phyloP scores from a whole-genome alignment of 2,888 invertebrate species.

The Xestia sexstrigata region DNA sequence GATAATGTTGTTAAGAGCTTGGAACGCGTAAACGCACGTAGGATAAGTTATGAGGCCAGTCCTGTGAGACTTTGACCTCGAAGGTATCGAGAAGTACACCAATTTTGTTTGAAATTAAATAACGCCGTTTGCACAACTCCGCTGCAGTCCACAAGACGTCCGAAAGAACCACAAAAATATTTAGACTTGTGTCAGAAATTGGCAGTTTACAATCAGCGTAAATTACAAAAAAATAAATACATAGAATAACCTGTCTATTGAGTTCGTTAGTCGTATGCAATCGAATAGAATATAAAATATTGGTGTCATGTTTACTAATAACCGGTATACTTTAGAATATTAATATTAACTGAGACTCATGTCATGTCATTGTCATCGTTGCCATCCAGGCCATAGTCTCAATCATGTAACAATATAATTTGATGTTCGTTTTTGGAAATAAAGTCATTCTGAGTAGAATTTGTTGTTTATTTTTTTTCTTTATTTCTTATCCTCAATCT shows the following conservation, averaged over 20 bases:
- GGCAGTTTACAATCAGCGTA: background rate
- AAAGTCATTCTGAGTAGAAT: slow-evolving; percentile 49
- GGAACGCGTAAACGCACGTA: slow-evolving; percentile 57
- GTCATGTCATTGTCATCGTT: slow-evolving; percentile 4
- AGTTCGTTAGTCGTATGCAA: slow-evolving; percentile 8
- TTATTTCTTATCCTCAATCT: no score
- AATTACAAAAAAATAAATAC: background rate
- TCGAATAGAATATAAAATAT: slow-evolving; percentile 30
- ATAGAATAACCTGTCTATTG: slow-evolving; percentile 9
- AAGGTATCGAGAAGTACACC: slow-evolving; percentile 23
- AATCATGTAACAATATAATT: slow-evolving; percentile 47
- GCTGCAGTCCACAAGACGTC: background rate
- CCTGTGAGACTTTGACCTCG: slow-evolving; percentile 33
- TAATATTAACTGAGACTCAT: slow-evolving; percentile 26
- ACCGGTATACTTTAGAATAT: slow-evolving; percentile 23
- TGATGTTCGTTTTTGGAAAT: slow-evolving; percentile 53
- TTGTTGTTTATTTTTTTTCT: slow-evolving; percentile 20
- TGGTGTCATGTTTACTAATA: slow-evolving; percentile 39
- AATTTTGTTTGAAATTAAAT: background rate
- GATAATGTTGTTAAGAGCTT: slow-evolving; percentile 57
- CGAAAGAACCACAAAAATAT: background rate
- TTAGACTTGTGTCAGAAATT: background rate
- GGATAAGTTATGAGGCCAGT: slow-evolving; percentile 51
- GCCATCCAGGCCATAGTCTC: slow-evolving; percentile 51
- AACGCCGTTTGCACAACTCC: slow-evolving; percentile 7